Evolutionary conservation across 1,140 invertebrate species (phyloP), one percentile per base, ranked within the genome.

Genomic region (Charaxes varanes): DNA sequence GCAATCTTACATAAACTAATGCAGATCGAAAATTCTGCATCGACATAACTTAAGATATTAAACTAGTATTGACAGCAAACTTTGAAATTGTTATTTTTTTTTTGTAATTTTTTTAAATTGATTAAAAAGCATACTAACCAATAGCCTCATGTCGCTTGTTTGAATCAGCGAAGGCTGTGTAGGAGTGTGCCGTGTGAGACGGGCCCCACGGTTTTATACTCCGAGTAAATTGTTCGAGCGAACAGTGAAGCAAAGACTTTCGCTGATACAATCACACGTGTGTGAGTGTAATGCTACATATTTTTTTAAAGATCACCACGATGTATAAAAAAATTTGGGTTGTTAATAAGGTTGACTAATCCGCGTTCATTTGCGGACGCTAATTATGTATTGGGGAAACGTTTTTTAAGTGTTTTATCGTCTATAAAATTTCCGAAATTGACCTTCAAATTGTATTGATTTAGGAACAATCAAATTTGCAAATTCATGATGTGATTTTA

Each of bases 111-210:
- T 18, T 30, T 31, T 31, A 12, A 16, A 53, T 56, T 49, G 48
- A 28, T 26, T 42, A 31, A 15, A 38, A 33, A 13, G n/a, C n/a
- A 16, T 72, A 82, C 78, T 74, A 63, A 82, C 78, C 78, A 82
- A 58, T 57, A 82, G 61, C 62, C 67, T 77, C 78, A 82, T 82
- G 15, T 82, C 78, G 76, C 78, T 66, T 50, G 68, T 62, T 69
- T 62, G 65, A 48, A 63, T 61, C 61, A 80, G 73, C 78, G 78
- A 82, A 74, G 69, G 62, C 53, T 56, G 61, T 57, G 58, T 57
- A 64, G 69, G 73, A 80, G 73, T 82, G 78, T 72, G 61, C 18
- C 41, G 36, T 51, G 35, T 53, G 17, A 38, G 32, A 42, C 47
- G 17, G 30, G 41, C 27, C 21, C 47, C 36, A 58, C 38, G 48